Conservation (phyloP, 2,888 invertebrate genomes). For the Philhelius pedissequus region DNA sequence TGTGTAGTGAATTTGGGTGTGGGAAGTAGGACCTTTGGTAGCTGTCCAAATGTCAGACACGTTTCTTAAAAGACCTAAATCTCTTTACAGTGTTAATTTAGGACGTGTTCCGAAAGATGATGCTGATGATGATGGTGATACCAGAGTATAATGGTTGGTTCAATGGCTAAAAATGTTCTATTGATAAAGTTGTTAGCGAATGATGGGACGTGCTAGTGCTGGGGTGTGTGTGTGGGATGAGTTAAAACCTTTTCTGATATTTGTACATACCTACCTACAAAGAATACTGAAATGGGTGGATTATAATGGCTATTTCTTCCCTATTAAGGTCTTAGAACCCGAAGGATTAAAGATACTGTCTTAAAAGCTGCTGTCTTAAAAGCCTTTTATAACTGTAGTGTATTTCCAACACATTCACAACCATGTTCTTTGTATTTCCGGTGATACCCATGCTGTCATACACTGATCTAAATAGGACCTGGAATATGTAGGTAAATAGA, state of each 20-base stretch:
- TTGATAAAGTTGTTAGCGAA: slow-evolving; percentile 15
- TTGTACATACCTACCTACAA: neutral
- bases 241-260: slow-evolving; percentile 33
- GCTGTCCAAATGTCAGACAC: slow-evolving; percentile 67
- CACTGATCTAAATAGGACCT: too few species aligned
- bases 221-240: neutral
- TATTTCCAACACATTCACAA: too few species aligned
- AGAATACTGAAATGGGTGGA: slow-evolving; percentile 44
- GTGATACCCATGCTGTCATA: too few species aligned
- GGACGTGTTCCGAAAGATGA: slow-evolving; percentile 58
- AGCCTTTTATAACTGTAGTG: slow-evolving; percentile 44
- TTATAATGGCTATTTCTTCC: slow-evolving; percentile 49
- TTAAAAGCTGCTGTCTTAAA: slow-evolving; percentile 38
- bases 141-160: slow-evolving; percentile 24
- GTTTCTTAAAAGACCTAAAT: slow-evolving; percentile 64
- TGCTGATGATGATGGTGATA: slow-evolving; percentile 36
- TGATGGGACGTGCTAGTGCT: neutral
- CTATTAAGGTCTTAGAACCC: slow-evolving; percentile 11
- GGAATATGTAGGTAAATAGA: too few species aligned
- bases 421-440: too few species aligned
- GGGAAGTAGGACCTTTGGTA: slow-evolving; percentile 6
- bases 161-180: slow-evolving; percentile 15
- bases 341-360: slow-evolving; percentile 36
- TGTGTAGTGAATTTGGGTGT: neutral
- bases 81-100: slow-evolving; percentile 61